phyloP scores from a whole-genome alignment of 2,888 invertebrate genomes.

The Phorcus lineatus region DNA sequence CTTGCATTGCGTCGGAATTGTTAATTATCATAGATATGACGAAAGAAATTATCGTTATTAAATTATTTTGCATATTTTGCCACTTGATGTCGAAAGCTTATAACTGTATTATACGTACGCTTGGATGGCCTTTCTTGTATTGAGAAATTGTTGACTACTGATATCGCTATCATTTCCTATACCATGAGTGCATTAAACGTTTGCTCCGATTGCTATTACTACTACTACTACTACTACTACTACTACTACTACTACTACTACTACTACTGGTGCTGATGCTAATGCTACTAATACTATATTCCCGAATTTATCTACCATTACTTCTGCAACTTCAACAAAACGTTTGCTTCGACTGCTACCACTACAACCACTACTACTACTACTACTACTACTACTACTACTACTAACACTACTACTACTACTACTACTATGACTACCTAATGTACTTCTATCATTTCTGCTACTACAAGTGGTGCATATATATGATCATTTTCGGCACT shows the following conservation, averaged over 20 bases:
- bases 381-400: slow-evolving; percentile 29
- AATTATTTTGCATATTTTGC: too few relatives aligned
- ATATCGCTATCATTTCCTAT: too few relatives aligned
- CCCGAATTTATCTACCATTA: background rate
- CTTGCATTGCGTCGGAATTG: too few relatives aligned
- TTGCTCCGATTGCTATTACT: background rate
- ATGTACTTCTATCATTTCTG: slow-evolving; percentile 32
- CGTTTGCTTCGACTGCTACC: slow-evolving; percentile 12
- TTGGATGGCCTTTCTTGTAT: too few relatives aligned
- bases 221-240: slow-evolving; percentile 27
- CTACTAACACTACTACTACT: slow-evolving; percentile 35
- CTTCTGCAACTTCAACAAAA: background rate
- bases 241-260: slow-evolving; percentile 27
- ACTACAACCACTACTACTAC: slow-evolving; percentile 26
- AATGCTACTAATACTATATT: background rate
- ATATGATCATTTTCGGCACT: too few relatives aligned
- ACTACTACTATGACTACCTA: slow-evolving; percentile 35
- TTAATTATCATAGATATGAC: too few relatives aligned
- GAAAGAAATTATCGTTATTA: too few relatives aligned
- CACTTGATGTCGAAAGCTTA: too few relatives aligned
- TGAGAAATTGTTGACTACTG: too few relatives aligned
- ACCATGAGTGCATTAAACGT: too few relatives aligned
- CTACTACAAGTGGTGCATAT: background rate
- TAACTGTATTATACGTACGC: too few relatives aligned
- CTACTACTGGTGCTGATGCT: slow-evolving; percentile 20